A percentile compares a stretch with the other conserved stretches of the same genome.
Evolutionary conservation across 2,888 invertebrate species (phyloP).

Genomic region (Vesta saturnalis): DNA sequence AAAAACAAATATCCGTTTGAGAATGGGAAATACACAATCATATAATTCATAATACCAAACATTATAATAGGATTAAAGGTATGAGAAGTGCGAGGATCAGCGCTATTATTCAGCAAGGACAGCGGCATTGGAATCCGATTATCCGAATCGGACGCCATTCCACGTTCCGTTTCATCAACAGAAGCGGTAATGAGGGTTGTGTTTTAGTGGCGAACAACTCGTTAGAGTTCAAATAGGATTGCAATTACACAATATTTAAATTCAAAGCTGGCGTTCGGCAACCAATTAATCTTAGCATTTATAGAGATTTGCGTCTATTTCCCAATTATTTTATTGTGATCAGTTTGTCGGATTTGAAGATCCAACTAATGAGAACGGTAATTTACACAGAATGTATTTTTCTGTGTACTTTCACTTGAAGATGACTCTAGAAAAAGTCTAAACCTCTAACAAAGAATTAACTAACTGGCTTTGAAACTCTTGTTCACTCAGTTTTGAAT

Average conservation of each 20-base stretch:
- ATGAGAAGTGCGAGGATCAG: conserved; percentile 35
- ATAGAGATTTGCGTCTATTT: conserved; percentile 41
- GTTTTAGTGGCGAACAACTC: conserved; percentile 34
- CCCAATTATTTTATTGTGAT: background rate
- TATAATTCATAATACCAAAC: conserved; percentile 29
- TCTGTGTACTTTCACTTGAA: too few species aligned
- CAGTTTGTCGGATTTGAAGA: background rate
- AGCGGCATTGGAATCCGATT: conserved; percentile 35
- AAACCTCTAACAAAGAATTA: too few species aligned
- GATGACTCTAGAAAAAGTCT: too few species aligned
- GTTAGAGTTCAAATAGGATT: conserved; percentile 33
- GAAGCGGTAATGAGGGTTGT: conserved; percentile 34
- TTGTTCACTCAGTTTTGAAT: too few species aligned
- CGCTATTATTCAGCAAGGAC: conserved; percentile 35
- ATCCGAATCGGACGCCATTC: conserved; percentile 33
- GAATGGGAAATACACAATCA: conserved; percentile 12
- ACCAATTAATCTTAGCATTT: conserved; percentile 29
- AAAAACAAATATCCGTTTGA: conserved; percentile 21
- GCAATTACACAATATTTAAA: conserved; percentile 37
- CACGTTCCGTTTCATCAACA: conserved; percentile 34
- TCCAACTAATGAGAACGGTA: too few species aligned
- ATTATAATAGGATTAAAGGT: conserved; percentile 30
- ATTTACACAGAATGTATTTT: too few species aligned
- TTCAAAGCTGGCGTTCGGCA: conserved; percentile 18
- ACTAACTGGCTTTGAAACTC: too few species aligned